These are phyloP conservation scores for Sphaerophoria taeniata DNA, from an alignment of 2,888 invertebrate genomes.

Conservation along the genomic window DNA sequence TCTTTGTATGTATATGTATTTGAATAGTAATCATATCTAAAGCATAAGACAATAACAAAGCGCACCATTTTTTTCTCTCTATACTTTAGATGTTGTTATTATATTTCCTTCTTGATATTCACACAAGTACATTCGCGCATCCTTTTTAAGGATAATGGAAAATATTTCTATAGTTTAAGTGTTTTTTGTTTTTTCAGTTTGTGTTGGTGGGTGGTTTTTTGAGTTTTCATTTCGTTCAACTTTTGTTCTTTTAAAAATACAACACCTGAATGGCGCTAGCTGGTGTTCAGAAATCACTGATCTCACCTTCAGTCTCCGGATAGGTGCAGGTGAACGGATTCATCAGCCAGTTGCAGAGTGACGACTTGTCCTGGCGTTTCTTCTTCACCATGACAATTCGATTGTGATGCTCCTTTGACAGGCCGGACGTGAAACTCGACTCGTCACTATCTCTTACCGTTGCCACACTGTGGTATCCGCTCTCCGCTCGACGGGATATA, in stretches of 20 bases:
- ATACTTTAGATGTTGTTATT: conserved; percentile 37
- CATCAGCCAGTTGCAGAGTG: conserved; percentile 89
- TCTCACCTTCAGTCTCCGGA: conserved; percentile 88
- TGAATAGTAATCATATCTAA: conserved; percentile 53
- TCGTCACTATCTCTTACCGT: conserved; percentile 91
- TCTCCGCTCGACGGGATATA: conserved; percentile 91
- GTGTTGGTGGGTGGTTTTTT: conserved; percentile 72
- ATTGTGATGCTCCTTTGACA: conserved; percentile 81
- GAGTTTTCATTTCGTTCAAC: background rate
- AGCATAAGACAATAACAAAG: conserved; percentile 74
- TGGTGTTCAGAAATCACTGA: conserved; percentile 84
- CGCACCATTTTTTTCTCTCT: conserved; percentile 70
- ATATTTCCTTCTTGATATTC: conserved; percentile 26
- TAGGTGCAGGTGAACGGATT: conserved; percentile 91
- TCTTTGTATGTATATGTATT: conserved; percentile 16
- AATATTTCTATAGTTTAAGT: conserved; percentile 73
- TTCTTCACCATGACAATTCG: conserved; percentile 83
- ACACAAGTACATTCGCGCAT: conserved; percentile 71
- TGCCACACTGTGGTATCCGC: conserved; percentile 95
- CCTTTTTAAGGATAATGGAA: conserved; percentile 74
- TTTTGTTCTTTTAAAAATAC: conserved; percentile 40
- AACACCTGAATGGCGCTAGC: conserved; percentile 55
- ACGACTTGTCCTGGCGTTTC: conserved; percentile 89
- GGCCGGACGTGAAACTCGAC: conserved; percentile 91
- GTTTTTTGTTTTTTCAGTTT: conserved; percentile 36